Percentiles rank a stretch among this genome's conserved stretches.
Evolutionary conservation across 2,113 vertebrate genomes (phyloP).

Genomic region (Dasyurus viverrinus): DNA sequence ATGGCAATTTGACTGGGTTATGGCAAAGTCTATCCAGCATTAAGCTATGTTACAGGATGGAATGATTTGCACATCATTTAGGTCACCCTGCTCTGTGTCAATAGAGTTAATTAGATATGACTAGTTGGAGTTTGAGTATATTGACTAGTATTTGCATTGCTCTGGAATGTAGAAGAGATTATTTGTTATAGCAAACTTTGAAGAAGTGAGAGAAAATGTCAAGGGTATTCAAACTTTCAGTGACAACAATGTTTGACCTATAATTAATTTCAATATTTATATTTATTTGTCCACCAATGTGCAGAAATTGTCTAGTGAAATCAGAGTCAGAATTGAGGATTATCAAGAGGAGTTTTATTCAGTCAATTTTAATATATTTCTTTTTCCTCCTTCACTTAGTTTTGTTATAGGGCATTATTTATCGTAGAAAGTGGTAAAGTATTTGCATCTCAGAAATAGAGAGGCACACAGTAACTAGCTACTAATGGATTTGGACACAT

Average conservation of each 20-base stretch:
- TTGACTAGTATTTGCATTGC: slow-evolving; percentile 57
- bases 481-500: background rate
- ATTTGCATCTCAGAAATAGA: slow-evolving; percentile 12
- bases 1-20: slow-evolving; percentile 65
- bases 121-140: slow-evolving; percentile 54
- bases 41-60: slow-evolving; percentile 57
- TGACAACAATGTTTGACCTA: background rate
- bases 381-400: background rate
- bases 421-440: background rate
- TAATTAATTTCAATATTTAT: background rate
- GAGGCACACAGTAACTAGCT: background rate
- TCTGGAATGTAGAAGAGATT: slow-evolving; percentile 26
- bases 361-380: background rate
- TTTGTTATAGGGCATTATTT: slow-evolving; percentile 19
- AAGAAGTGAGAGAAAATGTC: slow-evolving; percentile 17
- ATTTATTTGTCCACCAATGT: background rate
- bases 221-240: background rate
- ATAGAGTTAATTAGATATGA: slow-evolving; percentile 71
- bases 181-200: slow-evolving; percentile 23
- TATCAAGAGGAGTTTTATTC: background rate
- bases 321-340: background rate
- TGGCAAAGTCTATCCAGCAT: slow-evolving; percentile 51
- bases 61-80: slow-evolving; percentile 48
- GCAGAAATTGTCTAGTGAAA: background rate
- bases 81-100: slow-evolving; percentile 51